phyloP scores from a whole-genome alignment of 2,888 invertebrate genomes.

The Dioctria linearis region DNA sequence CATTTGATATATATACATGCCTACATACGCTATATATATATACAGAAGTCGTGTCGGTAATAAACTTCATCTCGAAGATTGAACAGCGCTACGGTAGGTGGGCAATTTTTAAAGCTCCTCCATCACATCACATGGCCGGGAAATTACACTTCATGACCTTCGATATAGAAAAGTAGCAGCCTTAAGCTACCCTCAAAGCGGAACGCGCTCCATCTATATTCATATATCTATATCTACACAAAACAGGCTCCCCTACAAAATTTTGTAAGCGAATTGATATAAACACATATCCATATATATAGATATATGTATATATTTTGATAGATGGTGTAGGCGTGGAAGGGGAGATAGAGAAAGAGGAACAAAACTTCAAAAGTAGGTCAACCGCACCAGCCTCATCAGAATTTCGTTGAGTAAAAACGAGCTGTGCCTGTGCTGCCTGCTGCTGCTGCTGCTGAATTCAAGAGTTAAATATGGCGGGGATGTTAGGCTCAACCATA shows the following conservation, averaged over 20 bases:
- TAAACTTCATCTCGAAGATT: background rate
- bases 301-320: too few species aligned
- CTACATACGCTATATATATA: background rate
- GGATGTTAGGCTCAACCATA: background rate
- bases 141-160: constrained; percentile 47
- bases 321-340: too few species aligned
- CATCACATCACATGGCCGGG: constrained; percentile 25
- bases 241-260: too few species aligned
- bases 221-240: background rate
- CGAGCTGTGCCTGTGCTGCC: background rate
- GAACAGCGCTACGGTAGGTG: background rate
- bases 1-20: background rate
- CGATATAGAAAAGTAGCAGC: constrained; percentile 37
- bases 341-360: too few species aligned
- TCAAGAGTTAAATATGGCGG: constrained; percentile 27
- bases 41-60: background rate
- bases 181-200: constrained; percentile 12
- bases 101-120: constrained; percentile 11
- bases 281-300: too few species aligned
- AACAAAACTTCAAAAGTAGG: constrained; percentile 33
- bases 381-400: constrained; percentile 43
- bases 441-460: background rate
- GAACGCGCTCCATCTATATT: background rate
- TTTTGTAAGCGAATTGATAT: too few species aligned
- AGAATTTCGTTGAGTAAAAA: constrained; percentile 15